Conservation (phyloP, 2,113 vertebrate genomes). For the Redunca redunca region DNA sequence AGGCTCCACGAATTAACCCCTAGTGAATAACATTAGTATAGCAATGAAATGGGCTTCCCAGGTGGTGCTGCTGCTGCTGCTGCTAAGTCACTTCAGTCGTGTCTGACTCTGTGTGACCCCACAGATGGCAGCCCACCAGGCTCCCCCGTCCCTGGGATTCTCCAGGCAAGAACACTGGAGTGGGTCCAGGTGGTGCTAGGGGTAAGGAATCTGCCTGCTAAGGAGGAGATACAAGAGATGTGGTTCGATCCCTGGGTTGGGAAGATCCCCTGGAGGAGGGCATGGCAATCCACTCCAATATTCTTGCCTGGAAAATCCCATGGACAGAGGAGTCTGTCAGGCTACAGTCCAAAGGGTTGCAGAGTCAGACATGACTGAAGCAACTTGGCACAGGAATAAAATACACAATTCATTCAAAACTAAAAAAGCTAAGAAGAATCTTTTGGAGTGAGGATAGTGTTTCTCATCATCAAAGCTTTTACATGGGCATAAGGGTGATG, state of each 20-base stretch:
- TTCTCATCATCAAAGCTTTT: neutral
- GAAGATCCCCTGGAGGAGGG: neutral
- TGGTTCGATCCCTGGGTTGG: neutral
- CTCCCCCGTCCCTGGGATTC: too few relatives aligned
- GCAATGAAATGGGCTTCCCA: neutral
- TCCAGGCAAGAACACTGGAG: too few relatives aligned
- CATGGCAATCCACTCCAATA: neutral
- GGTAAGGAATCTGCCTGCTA: neutral
- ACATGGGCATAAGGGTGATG: neutral
- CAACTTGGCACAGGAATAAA: neutral
- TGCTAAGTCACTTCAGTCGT: too few relatives aligned
- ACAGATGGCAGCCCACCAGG: too few relatives aligned
- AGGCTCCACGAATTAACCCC: neutral
- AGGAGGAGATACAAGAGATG: neutral
- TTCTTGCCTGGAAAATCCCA: neutral
- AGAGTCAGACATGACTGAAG: neutral
- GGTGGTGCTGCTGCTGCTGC: neutral
- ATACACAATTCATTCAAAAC: neutral
- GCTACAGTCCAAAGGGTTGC: neutral
- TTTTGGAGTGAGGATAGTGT: fast-evolving
- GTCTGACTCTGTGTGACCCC: too few relatives aligned
- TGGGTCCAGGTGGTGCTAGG: neutral
- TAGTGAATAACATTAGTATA: neutral
- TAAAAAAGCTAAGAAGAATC: neutral
- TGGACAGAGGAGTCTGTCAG: neutral